Evolutionary conservation across 2,888 invertebrate genomes (phyloP), one percentile per base, ranked within the genome.

Genomic region (Cylindroiulus punctatus): DNA sequence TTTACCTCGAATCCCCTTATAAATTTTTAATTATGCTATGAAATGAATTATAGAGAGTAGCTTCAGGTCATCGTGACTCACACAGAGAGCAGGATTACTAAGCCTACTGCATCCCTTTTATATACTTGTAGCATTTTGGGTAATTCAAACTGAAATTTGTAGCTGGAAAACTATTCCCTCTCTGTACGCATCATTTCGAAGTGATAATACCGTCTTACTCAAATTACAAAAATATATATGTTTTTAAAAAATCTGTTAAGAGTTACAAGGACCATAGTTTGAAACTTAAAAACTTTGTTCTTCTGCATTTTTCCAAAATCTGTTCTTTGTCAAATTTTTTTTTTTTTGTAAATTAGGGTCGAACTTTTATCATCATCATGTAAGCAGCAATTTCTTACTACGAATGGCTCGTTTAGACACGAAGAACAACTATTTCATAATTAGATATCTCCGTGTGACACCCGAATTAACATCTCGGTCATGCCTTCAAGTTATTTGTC

Each of bases 11-110:
- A 65, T 65, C 26, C 65, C 26, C 65, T 65, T 26, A 65, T 65
- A 65, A 26, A 65, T 65, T 65, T 65, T 65, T 65, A 65, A 65
- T 65, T 65, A 65, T 26, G 65, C 65, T 65, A 26, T 65, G n/a
- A 65, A 65, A 65, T 65, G 26, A n/a, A 65, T 65, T 65, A 65
- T 65, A n/a, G 65, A 65, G 65, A 65, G n/a, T 10, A 65, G 65
- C 65, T 65, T 65, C 65, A 12, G 65, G 65, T n/a, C 65, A 26
- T 65, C 65, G n/a, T 65, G 65, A 65, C 65, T 65, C 65, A 26
- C 65, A 36, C 26, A 65, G 26, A 26, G 65, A 26, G n/a, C 26
- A 22, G 57, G 57, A 17, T 22, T 57, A 22, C 57, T 57, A 57
- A n/a, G n/a, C n/a, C n/a, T n/a, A n/a, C 22, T 22, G 57, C 57